These are phyloP conservation scores for Mustelus asterias DNA, from an alignment of 2,113 vertebrate genomes.

Conservation along the genomic window DNA sequence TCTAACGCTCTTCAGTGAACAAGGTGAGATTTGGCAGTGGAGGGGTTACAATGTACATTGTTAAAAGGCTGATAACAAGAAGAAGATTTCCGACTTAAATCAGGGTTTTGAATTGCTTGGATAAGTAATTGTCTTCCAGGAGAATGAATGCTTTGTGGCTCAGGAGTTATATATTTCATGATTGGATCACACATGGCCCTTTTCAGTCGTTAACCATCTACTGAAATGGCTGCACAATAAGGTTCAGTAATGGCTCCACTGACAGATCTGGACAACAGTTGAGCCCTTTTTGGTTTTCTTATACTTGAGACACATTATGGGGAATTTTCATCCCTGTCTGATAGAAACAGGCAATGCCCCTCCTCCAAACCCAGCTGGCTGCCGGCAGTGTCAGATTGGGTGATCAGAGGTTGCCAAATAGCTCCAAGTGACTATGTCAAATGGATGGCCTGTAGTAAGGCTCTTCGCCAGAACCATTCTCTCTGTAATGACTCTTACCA, in stretches of 20 bases:
- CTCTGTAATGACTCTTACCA: too few relatives aligned
- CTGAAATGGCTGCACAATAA: background rate
- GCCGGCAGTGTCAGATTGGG: too few relatives aligned
- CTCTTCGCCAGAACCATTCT: too few relatives aligned
- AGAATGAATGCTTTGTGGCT: background rate
- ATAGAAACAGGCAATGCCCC: background rate
- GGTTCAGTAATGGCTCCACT: background rate
- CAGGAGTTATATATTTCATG: background rate
- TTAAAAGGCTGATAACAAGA: background rate
- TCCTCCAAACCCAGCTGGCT: background rate
- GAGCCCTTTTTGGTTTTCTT: too few relatives aligned
- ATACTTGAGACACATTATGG: background rate
- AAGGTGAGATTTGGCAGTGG: background rate
- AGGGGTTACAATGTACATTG: background rate
- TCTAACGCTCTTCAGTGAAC: background rate
- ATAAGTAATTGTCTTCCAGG: background rate
- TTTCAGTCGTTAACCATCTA: background rate
- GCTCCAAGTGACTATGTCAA: too few relatives aligned
- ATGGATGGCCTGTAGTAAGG: too few relatives aligned
- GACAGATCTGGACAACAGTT: background rate
- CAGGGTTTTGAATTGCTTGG: background rate
- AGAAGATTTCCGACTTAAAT: background rate
- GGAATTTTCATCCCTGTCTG: background rate
- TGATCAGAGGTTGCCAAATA: too few relatives aligned
- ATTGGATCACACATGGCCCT: background rate